Evolutionary conservation across 2,113 vertebrate species (phyloP), one percentile per base, ranked within the genome.

Genomic region (Alligator mississippiensis): DNA sequence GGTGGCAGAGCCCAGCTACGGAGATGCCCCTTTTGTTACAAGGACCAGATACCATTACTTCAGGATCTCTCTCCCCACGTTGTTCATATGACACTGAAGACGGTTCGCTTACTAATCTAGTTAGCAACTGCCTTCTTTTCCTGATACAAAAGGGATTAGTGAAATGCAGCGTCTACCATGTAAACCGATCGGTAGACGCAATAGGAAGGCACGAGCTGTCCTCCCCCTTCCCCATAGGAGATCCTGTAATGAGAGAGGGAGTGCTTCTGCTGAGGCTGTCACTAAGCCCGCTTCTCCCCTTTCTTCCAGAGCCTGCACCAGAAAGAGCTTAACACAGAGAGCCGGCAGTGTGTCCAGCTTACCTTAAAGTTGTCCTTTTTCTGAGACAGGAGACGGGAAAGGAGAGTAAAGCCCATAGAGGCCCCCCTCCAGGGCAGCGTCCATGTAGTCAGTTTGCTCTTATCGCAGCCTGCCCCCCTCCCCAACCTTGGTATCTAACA

Each of bases 61-160:
- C 64, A 68, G 63, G 78, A 78, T 63, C 88, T 70, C 77, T 55
- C 93, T 94, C 95, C 80, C 85, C 76, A 54, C 47, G 59, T 11
- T 89, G 75, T 78, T 74, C 6, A 0, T 82, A 27, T 9, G 38
- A 66, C n/a, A 59, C 38, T 57, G 61, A 84, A 17, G 59, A 70
- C 21, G 64, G 5, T 57, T 93, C 16, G 11, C 22, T 85, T 54
- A 17, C 55, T 80, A 70, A 25, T 30, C 59, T 72, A 75, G 21
- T 80, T 87, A 75, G 22, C 34, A 80, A n/a, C 82, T 90, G 34
- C 64, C 34, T 89, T 85, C 16, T 85, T 87, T 89, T 87, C 88
- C 89, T 80, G 59, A 38, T 84, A 79, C 11, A 77, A 84, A 93
- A 68, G 5, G 22, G 72, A 82, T 86, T 72, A 66, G 63, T 66